Base-by-base conservation (phyloP, 2,113 vertebrate species). In the Rana temporaria region DNA sequence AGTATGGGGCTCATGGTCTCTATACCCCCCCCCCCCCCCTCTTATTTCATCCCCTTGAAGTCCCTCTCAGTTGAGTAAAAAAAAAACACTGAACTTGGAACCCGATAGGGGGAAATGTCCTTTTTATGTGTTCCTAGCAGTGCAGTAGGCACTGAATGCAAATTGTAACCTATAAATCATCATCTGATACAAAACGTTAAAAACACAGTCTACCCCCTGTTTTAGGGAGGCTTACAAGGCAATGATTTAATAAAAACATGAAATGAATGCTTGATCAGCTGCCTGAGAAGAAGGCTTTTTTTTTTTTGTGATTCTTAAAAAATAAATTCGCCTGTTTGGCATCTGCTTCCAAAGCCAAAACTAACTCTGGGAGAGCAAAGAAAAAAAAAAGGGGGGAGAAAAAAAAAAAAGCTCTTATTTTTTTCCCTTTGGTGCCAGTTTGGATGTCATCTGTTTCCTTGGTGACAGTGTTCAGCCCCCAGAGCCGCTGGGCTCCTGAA, bases 401-500 rank as follows among this genome's bases (percentile, higher is more conserved):
- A 30, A 84, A 87, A 90, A 91, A 90, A 90, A 93, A 90, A 94
- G 91, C 91, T 94, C 93, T 95, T 94, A 82, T 30, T 91, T 91
- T 90, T 88, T 81, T 32, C 89, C 91, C 92, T 93, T 93, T 90
- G 93, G 94, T 94, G 95, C 94, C 95, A 95, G 98, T 97, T 95
- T 96, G 94, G 96, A 96, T 97, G 95, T 97, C 96, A 96, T 97
- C 95, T 95, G 95, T 98, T 97, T 97, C 96, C 96, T 96, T 96
- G 96, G 95, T 92, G 96, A 97, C 95, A 93, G 93, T 91, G 94
- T 91, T 94, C 93, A 93, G 93, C 93, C 94, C 95, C 94, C 92
- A 92, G 94, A 97, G 95, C 96, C 96, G 96, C 96, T 94, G 94
- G 95, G 95, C 94, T 93, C 91, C 89, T 86, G 93, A 94, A 95